phyloP scores from a whole-genome alignment of 2,113 vertebrate genomes.

The Pseudois nayaur region DNA sequence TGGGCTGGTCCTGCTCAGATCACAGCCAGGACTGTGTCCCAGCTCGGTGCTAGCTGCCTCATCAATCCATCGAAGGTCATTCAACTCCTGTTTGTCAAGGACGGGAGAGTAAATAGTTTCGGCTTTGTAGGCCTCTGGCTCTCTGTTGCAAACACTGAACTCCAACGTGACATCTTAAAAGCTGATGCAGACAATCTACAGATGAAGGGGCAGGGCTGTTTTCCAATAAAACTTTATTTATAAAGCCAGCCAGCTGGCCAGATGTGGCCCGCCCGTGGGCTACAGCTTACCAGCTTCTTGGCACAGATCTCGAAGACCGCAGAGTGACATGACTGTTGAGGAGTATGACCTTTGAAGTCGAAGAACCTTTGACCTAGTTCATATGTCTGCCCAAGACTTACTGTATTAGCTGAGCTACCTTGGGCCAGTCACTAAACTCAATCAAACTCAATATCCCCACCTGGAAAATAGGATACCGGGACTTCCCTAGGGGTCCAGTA shows the following conservation, averaged over 20 bases:
- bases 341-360: not conserved
- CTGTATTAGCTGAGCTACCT: not conserved
- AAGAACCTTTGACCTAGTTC: not conserved
- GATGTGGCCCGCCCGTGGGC: not conserved
- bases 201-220: not conserved
- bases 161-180: accelerated
- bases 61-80: accelerated
- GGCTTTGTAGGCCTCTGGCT: not conserved
- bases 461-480: not conserved
- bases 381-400: not conserved
- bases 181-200: not conserved
- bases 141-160: not conserved
- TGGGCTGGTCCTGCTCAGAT: not conserved
- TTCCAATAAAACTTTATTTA: not conserved
- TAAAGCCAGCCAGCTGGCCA: not conserved
- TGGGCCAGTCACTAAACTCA: not conserved
- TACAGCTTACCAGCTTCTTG: not conserved
- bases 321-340: not conserved
- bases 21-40: not conserved
- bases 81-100: too few relatives aligned
- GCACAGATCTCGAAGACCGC: not conserved
- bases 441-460: not conserved
- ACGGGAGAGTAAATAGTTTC: not conserved
- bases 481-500: not conserved
- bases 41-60: not conserved